A percentile compares a stretch with the other conserved stretches of the same genome.
Evolutionary conservation across 2,113 vertebrate genomes (phyloP).

Genomic region (Thermophis baileyi): DNA sequence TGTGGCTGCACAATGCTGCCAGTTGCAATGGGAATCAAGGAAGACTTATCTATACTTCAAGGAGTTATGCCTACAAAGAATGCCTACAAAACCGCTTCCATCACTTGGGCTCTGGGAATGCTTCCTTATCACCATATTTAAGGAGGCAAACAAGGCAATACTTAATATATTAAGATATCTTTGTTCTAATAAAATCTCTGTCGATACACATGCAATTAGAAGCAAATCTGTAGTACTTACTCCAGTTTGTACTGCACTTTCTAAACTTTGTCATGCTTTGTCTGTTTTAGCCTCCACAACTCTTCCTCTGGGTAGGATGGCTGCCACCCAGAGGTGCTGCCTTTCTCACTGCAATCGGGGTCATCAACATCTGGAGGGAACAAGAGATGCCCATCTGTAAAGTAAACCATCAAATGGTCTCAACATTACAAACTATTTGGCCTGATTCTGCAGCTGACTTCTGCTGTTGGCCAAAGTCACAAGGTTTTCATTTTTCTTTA

Average conservation of each 20-base stretch:
- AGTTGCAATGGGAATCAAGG: neutral
- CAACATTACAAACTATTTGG: neutral
- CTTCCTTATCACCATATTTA: neutral
- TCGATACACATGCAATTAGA: neutral
- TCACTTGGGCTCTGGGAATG: neutral
- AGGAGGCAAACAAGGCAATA: neutral
- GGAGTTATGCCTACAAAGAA: neutral
- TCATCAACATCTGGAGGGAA: neutral
- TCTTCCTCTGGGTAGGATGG: neutral
- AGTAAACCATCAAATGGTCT: neutral
- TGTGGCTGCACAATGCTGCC: neutral
- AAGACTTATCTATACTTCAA: neutral
- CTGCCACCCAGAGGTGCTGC: neutral
- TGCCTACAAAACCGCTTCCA: conserved; percentile 10
- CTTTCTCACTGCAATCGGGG: neutral
- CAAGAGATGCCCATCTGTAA: neutral
- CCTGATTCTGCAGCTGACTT: neutral
- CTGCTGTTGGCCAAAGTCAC: conserved; percentile 6
- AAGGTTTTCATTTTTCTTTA: neutral
- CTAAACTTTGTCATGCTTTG: neutral
- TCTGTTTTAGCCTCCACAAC: neutral
- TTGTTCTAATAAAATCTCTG: neutral
- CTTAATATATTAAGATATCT: neutral
- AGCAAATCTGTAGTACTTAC: neutral
- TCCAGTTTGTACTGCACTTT: neutral